Evolutionary conservation across 2,888 invertebrate species (phyloP).

Genomic region (Pseudeuparius sepicola): DNA sequence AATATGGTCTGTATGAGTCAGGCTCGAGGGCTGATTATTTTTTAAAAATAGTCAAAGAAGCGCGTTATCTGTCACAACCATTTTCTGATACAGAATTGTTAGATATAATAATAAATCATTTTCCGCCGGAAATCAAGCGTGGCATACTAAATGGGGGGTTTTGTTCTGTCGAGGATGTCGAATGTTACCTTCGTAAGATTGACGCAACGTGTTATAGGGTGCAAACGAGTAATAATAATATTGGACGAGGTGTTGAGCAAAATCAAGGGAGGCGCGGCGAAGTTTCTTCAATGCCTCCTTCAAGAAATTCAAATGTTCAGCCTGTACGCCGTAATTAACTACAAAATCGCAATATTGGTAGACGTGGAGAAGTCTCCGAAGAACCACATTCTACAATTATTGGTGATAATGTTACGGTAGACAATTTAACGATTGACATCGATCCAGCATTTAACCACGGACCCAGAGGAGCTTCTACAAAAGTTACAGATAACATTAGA

Average conservation of each 20-base stretch:
- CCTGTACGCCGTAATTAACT: too few species aligned
- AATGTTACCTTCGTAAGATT: conserved; percentile 15
- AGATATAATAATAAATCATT: conserved; percentile 12
- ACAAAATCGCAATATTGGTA: neutral
- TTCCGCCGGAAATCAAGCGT: conserved; percentile 13
- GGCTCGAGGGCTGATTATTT: conserved; percentile 15
- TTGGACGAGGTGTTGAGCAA: conserved; percentile 5
- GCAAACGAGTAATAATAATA: too few species aligned
- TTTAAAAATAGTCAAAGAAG: conserved; percentile 13
- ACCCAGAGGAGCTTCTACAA: conserved; percentile 1
- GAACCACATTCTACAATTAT: too few species aligned
- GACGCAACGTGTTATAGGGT: conserved; percentile 13
- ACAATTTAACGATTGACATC: too few species aligned
- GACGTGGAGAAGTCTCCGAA: neutral
- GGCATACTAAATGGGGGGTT: conserved; percentile 16
- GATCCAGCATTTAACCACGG: conserved; percentile 5
- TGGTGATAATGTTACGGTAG: too few species aligned
- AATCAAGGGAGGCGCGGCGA: conserved; percentile 4
- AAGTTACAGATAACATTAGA: too few species aligned
- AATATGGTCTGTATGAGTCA: conserved; percentile 8
- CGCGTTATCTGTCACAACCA: conserved; percentile 10
- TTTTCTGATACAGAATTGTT: conserved; percentile 12
- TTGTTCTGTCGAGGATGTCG: conserved; percentile 14
- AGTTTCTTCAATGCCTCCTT: too few species aligned
- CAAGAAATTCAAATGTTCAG: too few species aligned